phyloP scores from a whole-genome alignment of 2,888 invertebrate species.

The Hybos culiciformis region DNA sequence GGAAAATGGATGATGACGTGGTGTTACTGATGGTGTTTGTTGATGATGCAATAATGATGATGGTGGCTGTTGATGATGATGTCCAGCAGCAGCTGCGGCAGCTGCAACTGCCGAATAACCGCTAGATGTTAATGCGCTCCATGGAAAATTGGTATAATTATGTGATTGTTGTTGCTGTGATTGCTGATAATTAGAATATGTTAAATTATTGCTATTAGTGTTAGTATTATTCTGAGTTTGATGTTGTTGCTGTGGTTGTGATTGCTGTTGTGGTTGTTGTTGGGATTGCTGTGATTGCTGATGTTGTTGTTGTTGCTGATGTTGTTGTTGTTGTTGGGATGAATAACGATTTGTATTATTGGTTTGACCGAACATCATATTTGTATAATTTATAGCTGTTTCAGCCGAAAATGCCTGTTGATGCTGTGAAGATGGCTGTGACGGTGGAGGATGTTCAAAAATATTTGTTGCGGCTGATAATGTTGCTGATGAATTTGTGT shows the following conservation, averaged over 20 bases:
- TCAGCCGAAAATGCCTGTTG: too few relatives aligned
- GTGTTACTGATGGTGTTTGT: slow-evolving; percentile 12
- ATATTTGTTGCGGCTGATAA: slow-evolving; percentile 4
- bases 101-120: neutral
- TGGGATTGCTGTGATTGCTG: too few relatives aligned
- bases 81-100: slow-evolving; percentile 10
- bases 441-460: too few relatives aligned
- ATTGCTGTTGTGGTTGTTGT: slow-evolving; percentile 16
- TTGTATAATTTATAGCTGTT: slow-evolving; percentile 15
- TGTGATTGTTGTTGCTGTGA: neutral
- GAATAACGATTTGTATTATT: slow-evolving; percentile 11
- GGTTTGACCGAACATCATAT: slow-evolving; percentile 14
- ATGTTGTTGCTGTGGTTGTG: slow-evolving; percentile 11
- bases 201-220: neutral
- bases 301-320: slow-evolving; percentile 11
- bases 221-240: slow-evolving; percentile 4
- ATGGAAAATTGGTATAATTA: neutral
- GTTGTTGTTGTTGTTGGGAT: slow-evolving; percentile 12
- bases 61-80: slow-evolving; percentile 14
- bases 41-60: too few relatives aligned
- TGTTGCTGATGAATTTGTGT: slow-evolving; percentile 13
- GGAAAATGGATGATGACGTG: slow-evolving; percentile 3
- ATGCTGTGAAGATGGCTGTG: too few relatives aligned
- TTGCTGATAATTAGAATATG: neutral
- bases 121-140: neutral